These are phyloP conservation scores for Nesidiocoris tenuis DNA, from an alignment of 2,888 invertebrate genomes.

Conservation along the genomic window DNA sequence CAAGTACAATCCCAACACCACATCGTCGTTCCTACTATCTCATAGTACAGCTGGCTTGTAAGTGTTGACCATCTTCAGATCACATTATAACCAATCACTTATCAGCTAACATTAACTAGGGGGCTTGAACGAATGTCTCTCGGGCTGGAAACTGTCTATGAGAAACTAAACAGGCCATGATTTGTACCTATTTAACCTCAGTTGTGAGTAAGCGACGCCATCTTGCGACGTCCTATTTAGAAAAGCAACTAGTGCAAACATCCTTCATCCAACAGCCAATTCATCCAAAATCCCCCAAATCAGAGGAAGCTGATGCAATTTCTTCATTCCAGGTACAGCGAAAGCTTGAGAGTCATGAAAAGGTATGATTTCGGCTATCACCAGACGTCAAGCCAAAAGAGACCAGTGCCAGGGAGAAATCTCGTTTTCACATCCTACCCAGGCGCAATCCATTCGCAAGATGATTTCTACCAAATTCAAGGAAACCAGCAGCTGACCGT, in stretches of 20 bases:
- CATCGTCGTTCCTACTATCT: constrained; percentile 65
- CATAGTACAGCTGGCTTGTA: constrained; percentile 78
- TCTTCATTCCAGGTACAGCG: constrained; percentile 66
- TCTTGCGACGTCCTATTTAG: too few species aligned
- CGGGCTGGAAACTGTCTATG: too few species aligned
- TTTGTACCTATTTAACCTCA: too few species aligned
- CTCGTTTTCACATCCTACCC: constrained; percentile 83
- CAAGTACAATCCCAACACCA: constrained; percentile 60
- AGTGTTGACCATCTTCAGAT: constrained; percentile 49
- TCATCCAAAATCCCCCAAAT: too few species aligned
- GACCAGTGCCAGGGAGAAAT: constrained; percentile 64
- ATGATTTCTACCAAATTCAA: constrained; percentile 76
- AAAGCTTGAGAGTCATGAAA: constrained; percentile 82
- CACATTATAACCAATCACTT: too few species aligned
- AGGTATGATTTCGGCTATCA: constrained; percentile 79
- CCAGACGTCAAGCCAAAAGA: constrained; percentile 56
- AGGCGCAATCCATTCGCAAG: constrained; percentile 75
- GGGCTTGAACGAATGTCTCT: too few species aligned
- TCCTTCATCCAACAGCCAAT: too few species aligned
- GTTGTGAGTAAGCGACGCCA: too few species aligned
- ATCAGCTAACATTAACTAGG: too few species aligned
- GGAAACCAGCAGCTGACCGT: constrained; percentile 62
- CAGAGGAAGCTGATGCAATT: too few species aligned
- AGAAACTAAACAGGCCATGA: too few species aligned
- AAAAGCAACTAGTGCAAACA: too few species aligned